These are phyloP conservation scores for Oceanodroma leucorhoa DNA, from an alignment of 2,797 vertebrate genomes.

Conservation along the genomic window DNA sequence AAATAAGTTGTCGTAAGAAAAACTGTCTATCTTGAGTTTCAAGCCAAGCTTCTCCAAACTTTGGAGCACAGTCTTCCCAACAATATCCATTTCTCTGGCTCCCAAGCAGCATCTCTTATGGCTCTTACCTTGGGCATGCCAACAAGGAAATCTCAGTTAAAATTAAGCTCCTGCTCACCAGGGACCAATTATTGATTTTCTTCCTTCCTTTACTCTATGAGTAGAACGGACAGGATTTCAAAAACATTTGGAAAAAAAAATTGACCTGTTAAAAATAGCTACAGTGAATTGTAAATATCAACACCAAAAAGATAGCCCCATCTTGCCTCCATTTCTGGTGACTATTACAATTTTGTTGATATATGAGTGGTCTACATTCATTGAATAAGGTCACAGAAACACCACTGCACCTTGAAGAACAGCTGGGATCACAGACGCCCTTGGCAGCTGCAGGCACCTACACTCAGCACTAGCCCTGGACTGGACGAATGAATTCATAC, in stretches of 20 bases:
- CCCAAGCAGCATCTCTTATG: neutral
- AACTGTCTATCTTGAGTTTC: neutral
- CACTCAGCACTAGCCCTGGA: neutral
- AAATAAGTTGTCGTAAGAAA: neutral
- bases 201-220: neutral
- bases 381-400: neutral
- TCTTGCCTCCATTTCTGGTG: neutral
- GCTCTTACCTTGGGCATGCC: neutral
- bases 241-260: neutral
- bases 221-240: neutral
- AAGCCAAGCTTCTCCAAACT: neutral
- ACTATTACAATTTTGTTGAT: neutral
- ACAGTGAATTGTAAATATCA: neutral
- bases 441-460: neutral
- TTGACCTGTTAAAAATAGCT: neutral
- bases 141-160: neutral
- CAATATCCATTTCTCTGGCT: neutral
- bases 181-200: neutral
- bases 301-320: neutral
- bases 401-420: neutral
- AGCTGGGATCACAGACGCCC: neutral
- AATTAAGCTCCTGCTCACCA: slow-evolving; percentile 1
- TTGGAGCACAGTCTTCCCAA: neutral
- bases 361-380: neutral
- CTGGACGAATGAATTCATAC: neutral